phyloP scores from a whole-genome alignment of 2,888 invertebrate species.

The Dolichomitus sp. region DNA sequence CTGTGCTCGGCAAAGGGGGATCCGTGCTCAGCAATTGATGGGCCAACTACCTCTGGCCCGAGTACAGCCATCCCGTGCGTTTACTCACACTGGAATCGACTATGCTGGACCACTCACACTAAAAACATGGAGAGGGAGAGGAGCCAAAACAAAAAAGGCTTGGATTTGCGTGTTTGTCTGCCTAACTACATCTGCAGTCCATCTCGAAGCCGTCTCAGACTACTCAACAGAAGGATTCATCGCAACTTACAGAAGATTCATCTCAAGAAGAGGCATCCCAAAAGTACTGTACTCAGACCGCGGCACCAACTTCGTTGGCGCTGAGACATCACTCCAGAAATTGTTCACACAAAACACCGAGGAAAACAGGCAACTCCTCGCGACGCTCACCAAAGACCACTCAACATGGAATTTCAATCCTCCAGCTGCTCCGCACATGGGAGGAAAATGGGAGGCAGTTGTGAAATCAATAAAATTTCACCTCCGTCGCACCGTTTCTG shows the following conservation, averaged over 20 bases:
- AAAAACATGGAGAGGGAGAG: constrained; percentile 61
- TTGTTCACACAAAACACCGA: too few species aligned
- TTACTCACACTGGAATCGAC: too few species aligned
- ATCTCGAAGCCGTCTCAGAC: background rate
- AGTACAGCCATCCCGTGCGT: constrained; percentile 40
- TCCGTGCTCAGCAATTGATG: constrained; percentile 65
- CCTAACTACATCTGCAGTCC: too few species aligned
- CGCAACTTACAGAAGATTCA: too few species aligned
- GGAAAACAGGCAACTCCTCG: too few species aligned
- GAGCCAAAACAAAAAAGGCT: too few species aligned
- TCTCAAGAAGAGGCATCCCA: too few species aligned
- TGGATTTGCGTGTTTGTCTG: too few species aligned
- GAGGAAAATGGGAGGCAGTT: constrained; percentile 34
- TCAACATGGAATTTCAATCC: constrained; percentile 31
- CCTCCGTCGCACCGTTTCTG: too few species aligned
- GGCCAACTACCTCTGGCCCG: constrained; percentile 64
- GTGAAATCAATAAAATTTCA: background rate
- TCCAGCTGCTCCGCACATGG: constrained; percentile 38
- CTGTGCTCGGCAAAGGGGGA: constrained; percentile 62
- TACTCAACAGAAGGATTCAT: constrained; percentile 25
- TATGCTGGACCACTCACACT: background rate
- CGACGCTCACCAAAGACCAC: background rate
- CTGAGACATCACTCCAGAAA: constrained; percentile 7
- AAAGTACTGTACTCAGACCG: background rate
- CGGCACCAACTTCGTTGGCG: constrained; percentile 55